Evolutionary conservation across 2,113 vertebrate genomes (phyloP).

Genomic region (Albula goreensis): DNA sequence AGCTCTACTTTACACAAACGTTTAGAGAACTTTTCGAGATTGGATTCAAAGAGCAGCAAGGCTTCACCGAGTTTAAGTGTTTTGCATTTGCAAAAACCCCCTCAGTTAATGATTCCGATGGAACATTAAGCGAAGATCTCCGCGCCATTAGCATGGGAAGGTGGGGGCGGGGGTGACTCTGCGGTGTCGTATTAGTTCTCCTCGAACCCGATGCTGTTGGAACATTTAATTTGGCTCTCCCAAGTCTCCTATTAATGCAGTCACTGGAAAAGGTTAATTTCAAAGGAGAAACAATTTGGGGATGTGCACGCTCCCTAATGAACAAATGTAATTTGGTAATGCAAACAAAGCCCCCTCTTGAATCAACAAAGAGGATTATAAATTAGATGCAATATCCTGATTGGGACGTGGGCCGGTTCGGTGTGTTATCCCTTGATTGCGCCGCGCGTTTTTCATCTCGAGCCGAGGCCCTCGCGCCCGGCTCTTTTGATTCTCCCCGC

Average conservation of each 20-base stretch:
- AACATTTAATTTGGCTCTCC: background rate
- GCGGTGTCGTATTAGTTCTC: background rate
- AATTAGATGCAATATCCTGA: background rate
- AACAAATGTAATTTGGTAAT: slow-evolving; percentile 19
- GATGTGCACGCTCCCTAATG: background rate
- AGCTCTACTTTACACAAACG: background rate
- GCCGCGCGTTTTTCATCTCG: background rate
- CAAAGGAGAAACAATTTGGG: background rate
- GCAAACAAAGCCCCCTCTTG: slow-evolving; percentile 12
- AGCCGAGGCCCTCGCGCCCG: background rate
- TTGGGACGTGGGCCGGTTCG: background rate
- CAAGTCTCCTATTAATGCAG: background rate
- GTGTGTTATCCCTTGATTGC: background rate
- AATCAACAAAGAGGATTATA: slow-evolving; percentile 17
- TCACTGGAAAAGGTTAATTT: slow-evolving; percentile 11
- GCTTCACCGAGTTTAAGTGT: background rate
- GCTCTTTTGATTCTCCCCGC: background rate
- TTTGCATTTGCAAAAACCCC: background rate
- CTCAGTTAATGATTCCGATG: background rate
- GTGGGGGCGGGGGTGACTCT: background rate
- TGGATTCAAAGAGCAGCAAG: background rate
- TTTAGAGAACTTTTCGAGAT: background rate
- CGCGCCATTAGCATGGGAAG: background rate
- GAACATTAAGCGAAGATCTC: background rate
- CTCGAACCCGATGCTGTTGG: background rate